Conservation (phyloP, 2,888 invertebrate species). For the Drosophila setosimentum region DNA sequence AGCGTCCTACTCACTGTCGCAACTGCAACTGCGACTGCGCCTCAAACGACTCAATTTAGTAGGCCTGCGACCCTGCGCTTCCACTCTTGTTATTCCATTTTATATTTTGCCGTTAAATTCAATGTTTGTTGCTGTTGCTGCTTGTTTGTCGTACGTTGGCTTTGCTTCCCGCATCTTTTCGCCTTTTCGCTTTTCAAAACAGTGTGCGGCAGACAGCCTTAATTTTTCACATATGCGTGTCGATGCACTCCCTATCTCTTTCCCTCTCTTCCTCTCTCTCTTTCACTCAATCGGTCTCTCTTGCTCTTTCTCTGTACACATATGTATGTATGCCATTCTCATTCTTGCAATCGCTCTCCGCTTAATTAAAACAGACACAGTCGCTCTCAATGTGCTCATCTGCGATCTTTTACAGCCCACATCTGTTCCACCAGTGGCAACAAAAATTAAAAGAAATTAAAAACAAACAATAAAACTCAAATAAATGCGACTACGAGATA, state of each 20-base stretch:
- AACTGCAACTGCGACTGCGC: constrained; percentile 45
- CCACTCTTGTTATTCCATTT: constrained; percentile 34
- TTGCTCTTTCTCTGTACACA: constrained; percentile 9
- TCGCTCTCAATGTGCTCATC: constrained; percentile 61
- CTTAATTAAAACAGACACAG: constrained; percentile 78
- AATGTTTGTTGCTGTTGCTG: constrained; percentile 24
- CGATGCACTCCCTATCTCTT: constrained; percentile 23
- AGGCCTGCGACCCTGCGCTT: constrained; percentile 49
- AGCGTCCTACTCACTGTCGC: constrained; percentile 65
- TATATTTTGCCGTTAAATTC: constrained; percentile 32
- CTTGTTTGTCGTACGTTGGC: constrained; percentile 58
- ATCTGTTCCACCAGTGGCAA: constrained; percentile 57
- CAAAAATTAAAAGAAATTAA: constrained; percentile 77
- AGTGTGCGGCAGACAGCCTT: constrained; percentile 57
- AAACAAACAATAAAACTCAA: constrained; percentile 39
- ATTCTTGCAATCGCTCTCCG: constrained; percentile 48
- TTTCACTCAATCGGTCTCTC: constrained; percentile 6
- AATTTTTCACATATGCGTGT: constrained; percentile 78
- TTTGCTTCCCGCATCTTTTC: constrained; percentile 71
- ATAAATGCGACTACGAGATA: constrained; percentile 16
- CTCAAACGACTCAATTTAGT: constrained; percentile 73
- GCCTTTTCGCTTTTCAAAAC: constrained; percentile 68
- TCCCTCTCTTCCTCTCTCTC: not conserved
- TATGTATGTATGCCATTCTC: constrained; percentile 10
- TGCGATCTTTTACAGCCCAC: constrained; percentile 69